Conservation (phyloP, 2,888 invertebrate species). For the Lathronympha strigana region DNA sequence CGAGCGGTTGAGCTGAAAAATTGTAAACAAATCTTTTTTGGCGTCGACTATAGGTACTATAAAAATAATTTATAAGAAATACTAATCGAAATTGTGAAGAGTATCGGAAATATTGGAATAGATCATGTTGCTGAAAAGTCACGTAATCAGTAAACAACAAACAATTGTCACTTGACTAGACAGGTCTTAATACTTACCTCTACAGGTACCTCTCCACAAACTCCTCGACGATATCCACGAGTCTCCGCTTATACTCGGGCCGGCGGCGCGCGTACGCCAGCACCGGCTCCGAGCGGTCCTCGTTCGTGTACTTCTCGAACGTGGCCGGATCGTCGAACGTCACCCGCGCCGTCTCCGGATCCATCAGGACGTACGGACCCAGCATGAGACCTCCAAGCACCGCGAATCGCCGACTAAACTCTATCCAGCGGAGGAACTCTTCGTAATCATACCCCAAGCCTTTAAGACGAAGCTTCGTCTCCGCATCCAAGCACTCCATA, state of each 20-base stretch:
- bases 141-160: too few species aligned
- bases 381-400: conserved; percentile 41
- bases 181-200: too few species aligned
- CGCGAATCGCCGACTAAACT: conserved; percentile 47
- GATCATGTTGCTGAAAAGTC: too few species aligned
- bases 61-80: too few species aligned
- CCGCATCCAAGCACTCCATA: conserved; percentile 50
- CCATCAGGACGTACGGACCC: conserved; percentile 28
- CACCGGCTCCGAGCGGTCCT: conserved; percentile 28
- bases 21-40: too few species aligned
- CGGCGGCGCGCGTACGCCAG: conserved; percentile 29
- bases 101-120: too few species aligned
- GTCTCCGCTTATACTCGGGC: conserved; percentile 2
- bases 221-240: conserved; percentile 21
- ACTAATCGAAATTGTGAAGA: too few species aligned
- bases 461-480: conserved; percentile 53
- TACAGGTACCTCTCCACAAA: conserved; percentile 27
- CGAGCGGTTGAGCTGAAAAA: too few species aligned
- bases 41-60: too few species aligned
- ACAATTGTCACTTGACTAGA: too few species aligned
- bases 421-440: conserved; percentile 45
- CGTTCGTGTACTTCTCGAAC: conserved; percentile 18
- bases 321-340: conserved; percentile 29
- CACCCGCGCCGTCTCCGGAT: conserved; percentile 15
- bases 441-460: conserved; percentile 43